A percentile compares a stretch with the other conserved stretches of the same genome.
Evolutionary conservation across 2,797 vertebrate species (phyloP).

Genomic region (Geotrypetes seraphini): DNA sequence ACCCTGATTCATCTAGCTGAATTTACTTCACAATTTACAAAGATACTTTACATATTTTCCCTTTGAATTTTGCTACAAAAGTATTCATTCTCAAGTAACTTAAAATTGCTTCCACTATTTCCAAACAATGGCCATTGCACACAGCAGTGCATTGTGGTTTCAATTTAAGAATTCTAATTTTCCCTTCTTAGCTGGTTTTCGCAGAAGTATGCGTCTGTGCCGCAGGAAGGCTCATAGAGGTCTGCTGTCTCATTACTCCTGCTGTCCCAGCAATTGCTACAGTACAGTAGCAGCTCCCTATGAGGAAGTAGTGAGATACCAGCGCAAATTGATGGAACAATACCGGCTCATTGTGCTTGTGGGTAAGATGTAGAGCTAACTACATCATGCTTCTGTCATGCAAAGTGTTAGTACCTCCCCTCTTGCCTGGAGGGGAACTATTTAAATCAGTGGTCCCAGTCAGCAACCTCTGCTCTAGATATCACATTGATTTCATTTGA

Average conservation of each 20-base stretch:
- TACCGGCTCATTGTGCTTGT: slow-evolving; percentile 73
- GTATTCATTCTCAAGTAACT: no score
- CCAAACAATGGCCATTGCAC: no score
- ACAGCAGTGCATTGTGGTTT: fast-evolving
- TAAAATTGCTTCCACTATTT: background rate
- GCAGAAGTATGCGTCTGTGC: slow-evolving; percentile 81
- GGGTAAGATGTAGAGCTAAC: slow-evolving; percentile 52
- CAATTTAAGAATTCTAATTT: no score
- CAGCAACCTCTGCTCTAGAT: no score
- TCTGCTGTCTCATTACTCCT: slow-evolving; percentile 39
- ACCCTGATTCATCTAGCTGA: no score
- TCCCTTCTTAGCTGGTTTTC: slow-evolving; percentile 69
- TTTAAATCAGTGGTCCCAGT: no score
- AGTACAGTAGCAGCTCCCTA: slow-evolving; percentile 55
- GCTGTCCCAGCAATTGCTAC: slow-evolving; percentile 51
- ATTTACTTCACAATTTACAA: no score
- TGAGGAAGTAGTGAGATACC: slow-evolving; percentile 84
- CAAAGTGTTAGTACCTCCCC: background rate
- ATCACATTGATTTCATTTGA: no score
- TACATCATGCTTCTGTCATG: background rate
- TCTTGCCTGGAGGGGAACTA: no score
- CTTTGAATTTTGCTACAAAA: no score
- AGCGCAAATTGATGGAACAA: slow-evolving; percentile 59
- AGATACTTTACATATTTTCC: no score
- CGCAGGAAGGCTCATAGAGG: slow-evolving; percentile 53